These are phyloP conservation scores for Xylota sylvarum DNA, from an alignment of 2,888 invertebrate species.

Conservation along the genomic window DNA sequence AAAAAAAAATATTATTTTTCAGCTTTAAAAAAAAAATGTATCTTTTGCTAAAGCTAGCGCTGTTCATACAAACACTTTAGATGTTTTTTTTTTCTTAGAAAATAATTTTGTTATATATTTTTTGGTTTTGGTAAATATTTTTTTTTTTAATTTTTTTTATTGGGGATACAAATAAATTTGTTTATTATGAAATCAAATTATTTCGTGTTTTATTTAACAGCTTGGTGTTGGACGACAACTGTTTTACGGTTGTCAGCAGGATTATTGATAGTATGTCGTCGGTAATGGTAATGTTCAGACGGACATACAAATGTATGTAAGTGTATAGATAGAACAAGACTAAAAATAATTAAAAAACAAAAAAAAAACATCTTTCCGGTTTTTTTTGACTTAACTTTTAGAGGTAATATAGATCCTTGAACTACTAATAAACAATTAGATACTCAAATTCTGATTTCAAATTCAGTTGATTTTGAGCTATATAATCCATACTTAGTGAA, in stretches of 20 bases:
- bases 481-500: too few relatives aligned
- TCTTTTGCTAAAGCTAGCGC: slow-evolving; percentile 11
- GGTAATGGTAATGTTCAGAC: slow-evolving; percentile 33
- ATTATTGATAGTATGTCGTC: background rate
- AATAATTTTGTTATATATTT: slow-evolving; percentile 23
- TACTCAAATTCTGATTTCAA: too few relatives aligned
- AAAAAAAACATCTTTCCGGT: too few relatives aligned
- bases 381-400: too few relatives aligned
- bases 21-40: slow-evolving; percentile 1
- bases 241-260: background rate
- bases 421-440: too few relatives aligned
- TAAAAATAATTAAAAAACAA: too few relatives aligned
- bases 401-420: too few relatives aligned
- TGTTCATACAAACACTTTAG: background rate
- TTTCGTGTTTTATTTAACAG: slow-evolving; percentile 58
- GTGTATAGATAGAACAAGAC: background rate
- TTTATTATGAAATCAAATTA: slow-evolving; percentile 19
- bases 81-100: background rate
- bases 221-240: slow-evolving; percentile 60
- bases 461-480: too few relatives aligned
- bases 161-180: slow-evolving; percentile 51
- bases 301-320: too few relatives aligned
- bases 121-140: slow-evolving; percentile 38
- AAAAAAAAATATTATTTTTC: background rate
- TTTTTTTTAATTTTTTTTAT: slow-evolving; percentile 8